Percentiles rank a stretch among this genome's conserved stretches.
These are phyloP conservation scores for Helleia helle DNA, from an alignment of 2,888 invertebrate genomes.

Conservation along the genomic window DNA sequence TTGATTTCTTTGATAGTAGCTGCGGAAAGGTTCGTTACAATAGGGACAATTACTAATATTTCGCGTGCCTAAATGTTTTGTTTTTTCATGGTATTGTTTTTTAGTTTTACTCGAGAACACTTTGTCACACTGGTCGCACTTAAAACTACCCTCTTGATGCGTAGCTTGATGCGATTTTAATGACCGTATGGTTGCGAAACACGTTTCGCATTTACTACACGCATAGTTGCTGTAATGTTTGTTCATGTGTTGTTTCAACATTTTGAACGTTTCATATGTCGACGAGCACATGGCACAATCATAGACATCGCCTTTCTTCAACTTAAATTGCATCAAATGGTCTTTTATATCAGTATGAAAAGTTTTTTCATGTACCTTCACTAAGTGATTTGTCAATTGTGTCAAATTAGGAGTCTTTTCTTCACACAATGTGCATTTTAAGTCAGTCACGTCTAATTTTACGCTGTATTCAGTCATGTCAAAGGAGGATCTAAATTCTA, in stretches of 20 bases:
- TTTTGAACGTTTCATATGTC: slow-evolving; percentile 57
- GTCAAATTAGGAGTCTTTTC: slow-evolving; percentile 30
- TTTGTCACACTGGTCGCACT: slow-evolving; percentile 56
- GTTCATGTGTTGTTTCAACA: slow-evolving; percentile 62
- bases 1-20: slow-evolving; percentile 55
- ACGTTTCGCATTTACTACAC: slow-evolving; percentile 41
- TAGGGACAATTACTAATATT: slow-evolving; percentile 53
- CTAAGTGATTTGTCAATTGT: slow-evolving; percentile 39
- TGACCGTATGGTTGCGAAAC: slow-evolving; percentile 48
- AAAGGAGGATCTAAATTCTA: slow-evolving; percentile 36
- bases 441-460: slow-evolving; percentile 38
- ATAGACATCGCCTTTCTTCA: slow-evolving; percentile 47
- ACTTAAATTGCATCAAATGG: slow-evolving; percentile 47
- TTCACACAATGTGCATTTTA: slow-evolving; percentile 39
- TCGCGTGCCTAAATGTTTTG: slow-evolving; percentile 48
- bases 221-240: slow-evolving; percentile 48
- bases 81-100: slow-evolving; percentile 53
- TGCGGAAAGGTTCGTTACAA: slow-evolving; percentile 48
- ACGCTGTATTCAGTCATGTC: slow-evolving; percentile 42
- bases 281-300: slow-evolving; percentile 50
- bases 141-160: slow-evolving; percentile 49
- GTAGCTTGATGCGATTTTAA: slow-evolving; percentile 41
- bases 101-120: slow-evolving; percentile 43
- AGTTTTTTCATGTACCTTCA: slow-evolving; percentile 33
- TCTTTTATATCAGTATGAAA: slow-evolving; percentile 49